phyloP scores from a whole-genome alignment of 2,113 vertebrate species.

The Poecile atricapillus region DNA sequence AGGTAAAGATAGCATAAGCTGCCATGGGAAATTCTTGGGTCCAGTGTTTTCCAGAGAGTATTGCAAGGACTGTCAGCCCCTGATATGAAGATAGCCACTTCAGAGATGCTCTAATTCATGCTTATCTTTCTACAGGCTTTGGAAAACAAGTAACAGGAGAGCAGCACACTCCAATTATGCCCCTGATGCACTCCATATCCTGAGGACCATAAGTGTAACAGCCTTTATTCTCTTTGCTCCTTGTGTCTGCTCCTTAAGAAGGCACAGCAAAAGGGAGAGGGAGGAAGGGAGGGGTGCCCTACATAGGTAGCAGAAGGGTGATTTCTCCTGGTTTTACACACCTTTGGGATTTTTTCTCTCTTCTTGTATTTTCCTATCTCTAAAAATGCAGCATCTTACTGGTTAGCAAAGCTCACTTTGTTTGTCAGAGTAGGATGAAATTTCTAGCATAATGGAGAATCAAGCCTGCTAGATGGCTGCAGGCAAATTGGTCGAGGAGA shows the following conservation, averaged over 20 bases:
- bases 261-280: not conserved
- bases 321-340: not conserved
- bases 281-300: not conserved
- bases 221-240: not conserved
- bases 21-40: not conserved
- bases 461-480: not conserved
- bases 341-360: not conserved
- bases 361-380: not conserved
- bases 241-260: not conserved
- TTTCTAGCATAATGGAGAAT: not conserved
- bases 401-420: not conserved
- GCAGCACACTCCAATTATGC: not conserved
- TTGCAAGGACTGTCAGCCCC: not conserved
- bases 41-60: not conserved
- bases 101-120: constrained; percentile 33
- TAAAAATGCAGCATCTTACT: not conserved
- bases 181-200: constrained; percentile 5
- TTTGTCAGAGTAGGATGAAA: not conserved
- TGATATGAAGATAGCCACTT: constrained; percentile 38
- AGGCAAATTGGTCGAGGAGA: not conserved
- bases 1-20: constrained; percentile 8
- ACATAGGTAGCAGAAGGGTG: not conserved
- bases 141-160: constrained; percentile 17
- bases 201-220: not conserved
- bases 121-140: constrained; percentile 39